phyloP scores from a whole-genome alignment of 2,113 vertebrate genomes.

The Passer montanus region DNA sequence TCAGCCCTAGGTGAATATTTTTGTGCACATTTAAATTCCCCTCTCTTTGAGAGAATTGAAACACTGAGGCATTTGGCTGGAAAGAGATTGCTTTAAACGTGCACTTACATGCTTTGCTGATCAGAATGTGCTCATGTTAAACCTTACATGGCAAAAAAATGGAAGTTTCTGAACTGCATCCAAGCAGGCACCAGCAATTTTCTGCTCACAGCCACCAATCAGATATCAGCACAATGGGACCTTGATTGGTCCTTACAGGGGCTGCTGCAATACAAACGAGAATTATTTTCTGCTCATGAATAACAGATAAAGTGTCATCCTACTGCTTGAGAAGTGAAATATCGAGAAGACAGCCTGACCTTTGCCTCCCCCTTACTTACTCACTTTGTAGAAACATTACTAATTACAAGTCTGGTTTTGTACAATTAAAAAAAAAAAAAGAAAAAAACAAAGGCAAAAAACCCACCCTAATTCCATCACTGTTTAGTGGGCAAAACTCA shows the following conservation, averaged over 20 bases:
- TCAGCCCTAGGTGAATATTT: not conserved
- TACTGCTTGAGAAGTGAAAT: not conserved
- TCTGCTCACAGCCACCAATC: not conserved
- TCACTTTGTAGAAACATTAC: not conserved
- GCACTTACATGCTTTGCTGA: not conserved
- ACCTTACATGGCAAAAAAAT: conserved; percentile 52
- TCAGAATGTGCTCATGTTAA: conserved; percentile 21
- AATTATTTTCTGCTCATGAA: conserved; percentile 28
- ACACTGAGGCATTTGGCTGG: not conserved
- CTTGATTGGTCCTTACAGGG: conserved; percentile 18
- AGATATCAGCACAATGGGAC: conserved; percentile 10
- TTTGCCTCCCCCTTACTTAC: not conserved
- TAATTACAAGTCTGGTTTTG: not conserved
- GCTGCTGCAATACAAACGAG: not conserved
- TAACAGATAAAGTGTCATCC: not conserved
- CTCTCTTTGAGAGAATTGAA: not conserved
- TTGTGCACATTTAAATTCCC: not conserved
- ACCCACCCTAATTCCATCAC: not conserved
- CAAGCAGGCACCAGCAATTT: conserved; percentile 36
- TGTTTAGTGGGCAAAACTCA: not conserved
- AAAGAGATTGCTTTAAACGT: not conserved
- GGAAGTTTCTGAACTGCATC: conserved; percentile 17
- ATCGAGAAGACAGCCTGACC: not conserved
- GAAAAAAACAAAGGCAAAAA: too few species aligned
- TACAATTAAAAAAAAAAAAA: not conserved